Evolutionary conservation across 2,113 vertebrate species (phyloP), one percentile per base, ranked within the genome.

Genomic region (Myrmecobius fasciatus): DNA sequence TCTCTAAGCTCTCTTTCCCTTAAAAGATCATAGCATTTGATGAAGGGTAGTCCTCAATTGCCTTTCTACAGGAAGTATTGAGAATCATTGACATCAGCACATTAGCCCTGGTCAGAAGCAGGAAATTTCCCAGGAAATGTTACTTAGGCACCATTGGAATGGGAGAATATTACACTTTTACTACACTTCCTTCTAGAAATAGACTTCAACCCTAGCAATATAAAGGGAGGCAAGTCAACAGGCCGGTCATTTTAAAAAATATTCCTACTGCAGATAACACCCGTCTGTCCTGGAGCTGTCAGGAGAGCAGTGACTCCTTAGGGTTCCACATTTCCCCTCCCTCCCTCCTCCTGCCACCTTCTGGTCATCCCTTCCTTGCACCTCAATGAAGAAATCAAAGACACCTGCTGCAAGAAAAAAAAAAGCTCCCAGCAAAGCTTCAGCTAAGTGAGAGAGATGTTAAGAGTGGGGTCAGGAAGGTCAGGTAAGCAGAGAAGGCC

Each of bases 401-500:
- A 22, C 12, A 5, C 54, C 48, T 36, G 0, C 28, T 0, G 31
- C 54, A 47, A 0, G 60, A 14, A 14, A 31, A 10, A 53, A 91
- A 47, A 24, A 60, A 53, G 52, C 92, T 89, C 90, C 0, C 36
- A 25, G 28, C 49, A 89, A 94, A 90, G 48, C 95, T 24, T 97
- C 54, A 7, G 75, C 83, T 48, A 36, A 94, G 93, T 51, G 53
- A 97, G 95, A 92, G 91, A 89, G 93, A 49, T 94, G 96, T 95
- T 97, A 97, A 96, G 96, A 92, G 53, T 49, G 89, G 96, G 97
- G 94, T 94, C 4, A 0, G 89, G 90, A 90, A 96, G 96, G 96
- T 95, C 97, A 92, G 97, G 95, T 36, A 93, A 97, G 97, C 96
- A 25, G 95, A 92, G 75, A 52, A 36, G 95, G 91, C 91, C 94